Conservation (phyloP, 1,140 invertebrate genomes). For the Penaeus chinensis region DNA sequence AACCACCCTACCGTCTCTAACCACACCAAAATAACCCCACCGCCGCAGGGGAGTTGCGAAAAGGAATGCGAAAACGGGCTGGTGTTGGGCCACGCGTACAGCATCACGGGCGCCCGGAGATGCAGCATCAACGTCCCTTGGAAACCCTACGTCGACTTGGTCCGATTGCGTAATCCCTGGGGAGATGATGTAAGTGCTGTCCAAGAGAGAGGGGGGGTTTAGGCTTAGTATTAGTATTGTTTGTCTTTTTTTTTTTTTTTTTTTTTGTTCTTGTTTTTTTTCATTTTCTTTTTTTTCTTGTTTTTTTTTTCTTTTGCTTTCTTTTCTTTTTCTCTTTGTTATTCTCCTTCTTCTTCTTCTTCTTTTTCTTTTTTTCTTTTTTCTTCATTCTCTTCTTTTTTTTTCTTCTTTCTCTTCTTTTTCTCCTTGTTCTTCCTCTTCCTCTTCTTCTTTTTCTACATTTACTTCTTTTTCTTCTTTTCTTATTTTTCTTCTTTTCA, state of each 20-base stretch:
- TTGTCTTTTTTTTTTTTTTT: too few relatives aligned
- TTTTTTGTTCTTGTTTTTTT: too few relatives aligned
- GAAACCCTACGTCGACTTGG: slow-evolving; percentile 80
- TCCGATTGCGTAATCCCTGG: slow-evolving; percentile 96
- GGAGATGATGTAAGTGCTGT: slow-evolving; percentile 80
- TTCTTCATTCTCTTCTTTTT: too few relatives aligned
- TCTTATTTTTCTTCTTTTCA: background rate
- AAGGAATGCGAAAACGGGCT: slow-evolving; percentile 89
- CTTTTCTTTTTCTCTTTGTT: too few relatives aligned
- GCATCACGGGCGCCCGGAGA: slow-evolving; percentile 89
- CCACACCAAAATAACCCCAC: slow-evolving; percentile 68
- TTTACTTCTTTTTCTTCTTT: background rate
- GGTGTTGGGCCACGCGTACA: slow-evolving; percentile 93
- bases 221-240: background rate
- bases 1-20: background rate
- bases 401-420: too few relatives aligned
- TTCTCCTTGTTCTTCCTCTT: background rate
- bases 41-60: slow-evolving; percentile 77
- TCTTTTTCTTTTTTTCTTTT: too few relatives aligned
- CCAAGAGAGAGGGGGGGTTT: background rate
- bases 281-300: too few relatives aligned
- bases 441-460: background rate
- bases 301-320: too few relatives aligned
- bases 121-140: slow-evolving; percentile 81
- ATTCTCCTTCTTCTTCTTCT: too few relatives aligned